Base-by-base conservation (phyloP, 2,113 vertebrate species). In the Microtus oregoni region DNA sequence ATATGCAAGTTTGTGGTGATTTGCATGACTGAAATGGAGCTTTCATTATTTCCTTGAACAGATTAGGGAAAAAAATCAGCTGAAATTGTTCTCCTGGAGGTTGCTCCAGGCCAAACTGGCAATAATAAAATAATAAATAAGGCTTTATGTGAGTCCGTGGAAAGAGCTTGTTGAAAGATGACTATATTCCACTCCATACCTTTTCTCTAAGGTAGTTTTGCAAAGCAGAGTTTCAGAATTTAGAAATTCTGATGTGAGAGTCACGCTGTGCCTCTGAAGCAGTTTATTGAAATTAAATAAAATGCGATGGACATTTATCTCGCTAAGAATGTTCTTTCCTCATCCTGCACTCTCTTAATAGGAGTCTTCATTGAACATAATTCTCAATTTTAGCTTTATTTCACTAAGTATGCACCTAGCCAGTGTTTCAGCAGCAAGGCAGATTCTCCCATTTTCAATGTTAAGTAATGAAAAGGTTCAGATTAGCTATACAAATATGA, bases 51-150 rank as follows among this genome's bases (percentile, higher is more conserved):
- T 96, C 44, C 94, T 91, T 92, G 63, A 94, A 30, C 55, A 76
- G 13, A 67, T 91, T 10, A 89, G 38, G n/a, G 50, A 68, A 76
- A 76, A 76, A 90, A 87, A 47, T 96, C 76, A 94, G 67, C 19
- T 90, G 73, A 96, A 96, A 97, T 78, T 96, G 32, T 97, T 94
- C 94, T 97, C 30, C 30, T 94, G 81, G 90, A 95, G 38, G 44
- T 94, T 97, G 85, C 92, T 97, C 91, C 61, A 77, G 88, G 96
- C 93, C 90, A 94, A 97, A 95, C 44, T 96, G 82, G 63, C 76
- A 96, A 93, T 97, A 94, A 97, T 95, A 94, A 96, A 81, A 81
- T 89, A 97, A 97, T 97, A 97, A 96, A 95, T 94, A 97, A 93
- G 52, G 89, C 61, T 96, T 93, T 93, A 92, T 94, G 55, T 79